Evolutionary conservation across 2,888 invertebrate species (phyloP).

Genomic region (Phyto melanocephala): DNA sequence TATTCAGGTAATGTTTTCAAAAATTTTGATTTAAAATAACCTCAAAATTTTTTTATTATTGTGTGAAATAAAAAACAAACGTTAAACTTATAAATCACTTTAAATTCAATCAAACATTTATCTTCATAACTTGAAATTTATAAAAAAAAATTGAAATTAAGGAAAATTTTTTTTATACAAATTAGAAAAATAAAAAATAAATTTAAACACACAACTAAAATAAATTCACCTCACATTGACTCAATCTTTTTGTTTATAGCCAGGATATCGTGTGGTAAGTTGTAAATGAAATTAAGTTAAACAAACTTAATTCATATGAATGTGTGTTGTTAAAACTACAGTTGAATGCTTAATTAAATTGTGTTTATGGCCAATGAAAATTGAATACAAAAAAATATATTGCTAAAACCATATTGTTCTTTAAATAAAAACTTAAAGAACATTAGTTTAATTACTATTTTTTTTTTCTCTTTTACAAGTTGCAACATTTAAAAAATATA

Average conservation of each 20-base stretch:
- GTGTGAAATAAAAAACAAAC: too few relatives aligned
- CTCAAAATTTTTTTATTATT: too few relatives aligned
- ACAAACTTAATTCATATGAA: constrained; percentile 22
- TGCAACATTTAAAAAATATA: neutral
- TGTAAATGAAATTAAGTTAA: constrained; percentile 24
- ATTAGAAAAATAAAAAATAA: neutral
- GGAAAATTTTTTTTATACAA: neutral
- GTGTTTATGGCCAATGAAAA: constrained; percentile 34
- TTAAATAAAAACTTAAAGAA: constrained; percentile 3
- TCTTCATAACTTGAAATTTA: too few relatives aligned
- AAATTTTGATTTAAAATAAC: too few relatives aligned
- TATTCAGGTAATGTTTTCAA: too few relatives aligned
- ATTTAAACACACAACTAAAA: neutral
- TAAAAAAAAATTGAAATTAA: too few relatives aligned
- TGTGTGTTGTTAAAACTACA: constrained; percentile 19
- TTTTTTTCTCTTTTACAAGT: neutral
- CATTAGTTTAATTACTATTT: constrained; percentile 45
- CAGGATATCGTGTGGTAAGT: constrained; percentile 65
- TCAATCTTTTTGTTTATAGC: constrained; percentile 46
- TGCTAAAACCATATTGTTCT: constrained; percentile 30
- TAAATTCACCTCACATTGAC: constrained; percentile 31
- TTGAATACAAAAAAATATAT: neutral
- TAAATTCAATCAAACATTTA: too few relatives aligned
- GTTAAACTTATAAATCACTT: too few relatives aligned
- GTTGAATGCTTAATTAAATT: constrained; percentile 58